These are phyloP conservation scores for Dysdera silvatica DNA, from an alignment of 1,140 invertebrate genomes.

Conservation along the genomic window DNA sequence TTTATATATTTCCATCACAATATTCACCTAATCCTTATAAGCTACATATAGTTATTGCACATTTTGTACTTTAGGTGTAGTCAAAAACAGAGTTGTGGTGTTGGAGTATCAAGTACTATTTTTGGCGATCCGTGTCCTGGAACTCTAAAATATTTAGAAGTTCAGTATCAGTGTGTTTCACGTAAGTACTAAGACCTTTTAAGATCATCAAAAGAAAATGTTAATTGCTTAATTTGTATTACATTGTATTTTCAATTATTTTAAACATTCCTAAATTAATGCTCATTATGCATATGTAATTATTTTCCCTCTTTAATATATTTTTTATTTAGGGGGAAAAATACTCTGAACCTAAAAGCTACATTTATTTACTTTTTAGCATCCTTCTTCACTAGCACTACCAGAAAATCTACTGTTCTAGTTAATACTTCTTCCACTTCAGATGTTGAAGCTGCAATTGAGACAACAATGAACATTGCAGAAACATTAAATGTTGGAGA, in stretches of 20 bases:
- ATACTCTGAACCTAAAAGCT: neutral
- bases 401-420: constrained; percentile 7
- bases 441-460: neutral
- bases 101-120: constrained; percentile 71
- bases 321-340: neutral
- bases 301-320: neutral
- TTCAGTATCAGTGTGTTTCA: constrained; percentile 50
- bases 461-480: constrained; percentile 14
- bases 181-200: constrained; percentile 28
- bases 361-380: neutral
- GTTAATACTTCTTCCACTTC: constrained; percentile 5
- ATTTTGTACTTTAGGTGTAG: constrained; percentile 28
- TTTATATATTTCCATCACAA: neutral
- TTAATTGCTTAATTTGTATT: too few relatives aligned
- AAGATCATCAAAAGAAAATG: too few relatives aligned
- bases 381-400: constrained; percentile 22
- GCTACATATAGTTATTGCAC: neutral
- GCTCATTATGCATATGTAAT: neutral
- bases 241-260: neutral
- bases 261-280: neutral
- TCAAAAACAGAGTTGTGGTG: constrained; percentile 70
- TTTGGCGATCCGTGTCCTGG: constrained; percentile 65
- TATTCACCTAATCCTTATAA: neutral
- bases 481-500: constrained; percentile 11
- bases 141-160: constrained; percentile 55